Evolutionary conservation across 2,797 vertebrate genomes (phyloP), one percentile per base, ranked within the genome.

Genomic region (Halcyon leucocephala): DNA sequence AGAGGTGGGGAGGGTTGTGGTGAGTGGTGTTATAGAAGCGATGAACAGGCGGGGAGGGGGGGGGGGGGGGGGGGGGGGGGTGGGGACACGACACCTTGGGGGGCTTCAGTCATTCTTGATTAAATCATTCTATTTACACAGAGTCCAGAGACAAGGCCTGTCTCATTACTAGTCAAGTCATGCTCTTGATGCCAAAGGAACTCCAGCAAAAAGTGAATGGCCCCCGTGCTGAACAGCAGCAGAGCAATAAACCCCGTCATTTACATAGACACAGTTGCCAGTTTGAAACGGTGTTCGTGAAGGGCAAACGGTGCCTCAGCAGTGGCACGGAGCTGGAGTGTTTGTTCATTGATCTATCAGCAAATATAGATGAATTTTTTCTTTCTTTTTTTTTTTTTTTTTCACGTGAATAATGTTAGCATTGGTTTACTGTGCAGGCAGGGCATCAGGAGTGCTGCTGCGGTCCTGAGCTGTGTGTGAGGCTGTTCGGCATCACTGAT

Each of bases 381-480:
- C 12, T 49, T 25, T 25, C 24, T 24, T 24, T 18, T 37, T 25
- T 48, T 24, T 24, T 18, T 37, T 16, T 35, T 65, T 12, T 25
- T 8, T 1, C 8, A 22, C 25, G 62, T 24, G 19, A 70, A 39
- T 22, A 22, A 22, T 21, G 7, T 2, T 8, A 15, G 46, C 15
- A 69, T 51, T 35, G 22, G 35, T 86, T 35, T 22, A 5, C 6
- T 3, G 49, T 20, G 51, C 28, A 3, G 73, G 58, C 44, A 41
- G 80, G 80, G 60, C 26, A 2, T 3, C 3, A 31, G 42, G 17
- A 0, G 39, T 26, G 49, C 49, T 7, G 60, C 67, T 44, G 67
- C 72, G 2, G 21, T 0, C 3, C 65, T 1, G 35, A 12, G 64
- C 5, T 29, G 31, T 19, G 46, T 12, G 0, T 29, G 3, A 3